phyloP scores from a whole-genome alignment of 2,888 invertebrate species.

The Formica aserva region DNA sequence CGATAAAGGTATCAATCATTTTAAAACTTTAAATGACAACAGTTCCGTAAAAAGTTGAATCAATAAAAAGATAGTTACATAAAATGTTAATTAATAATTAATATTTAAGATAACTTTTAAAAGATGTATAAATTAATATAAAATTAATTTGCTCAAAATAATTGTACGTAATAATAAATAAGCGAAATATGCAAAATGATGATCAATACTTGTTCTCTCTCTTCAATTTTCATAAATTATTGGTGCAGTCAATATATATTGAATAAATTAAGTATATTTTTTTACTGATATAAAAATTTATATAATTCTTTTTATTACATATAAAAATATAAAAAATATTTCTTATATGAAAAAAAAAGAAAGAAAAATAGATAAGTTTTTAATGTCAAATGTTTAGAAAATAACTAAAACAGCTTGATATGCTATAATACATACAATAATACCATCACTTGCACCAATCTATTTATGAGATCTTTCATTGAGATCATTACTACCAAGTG shows the following conservation, averaged over 20 bases:
- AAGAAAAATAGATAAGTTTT: neutral
- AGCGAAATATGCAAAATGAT: neutral
- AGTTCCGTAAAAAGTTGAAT: neutral
- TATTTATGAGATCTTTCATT: conserved; percentile 75
- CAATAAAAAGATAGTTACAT: neutral
- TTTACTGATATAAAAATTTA: neutral
- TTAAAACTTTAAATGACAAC: neutral
- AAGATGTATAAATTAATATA: neutral
- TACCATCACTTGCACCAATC: conserved; percentile 57
- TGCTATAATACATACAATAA: neutral
- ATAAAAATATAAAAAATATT: conserved; percentile 5
- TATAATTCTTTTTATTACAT: neutral
- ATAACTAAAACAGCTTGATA: neutral
- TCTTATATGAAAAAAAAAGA: neutral
- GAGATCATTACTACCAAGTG: conserved; percentile 60
- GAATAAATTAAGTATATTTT: neutral
- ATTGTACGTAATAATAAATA: neutral
- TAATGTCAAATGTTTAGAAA: neutral
- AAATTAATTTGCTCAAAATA: neutral
- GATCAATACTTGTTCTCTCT: neutral
- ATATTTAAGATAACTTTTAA: conserved; percentile 13
- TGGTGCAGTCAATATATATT: neutral
- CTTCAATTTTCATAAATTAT: neutral
- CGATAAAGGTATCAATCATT: neutral
- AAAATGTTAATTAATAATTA: conserved; percentile 13